These are phyloP conservation scores for Nemopilema nomurai DNA, from an alignment of 30 jellyfish, hydroid and myxozoan species.

Conservation along the genomic window DNA sequence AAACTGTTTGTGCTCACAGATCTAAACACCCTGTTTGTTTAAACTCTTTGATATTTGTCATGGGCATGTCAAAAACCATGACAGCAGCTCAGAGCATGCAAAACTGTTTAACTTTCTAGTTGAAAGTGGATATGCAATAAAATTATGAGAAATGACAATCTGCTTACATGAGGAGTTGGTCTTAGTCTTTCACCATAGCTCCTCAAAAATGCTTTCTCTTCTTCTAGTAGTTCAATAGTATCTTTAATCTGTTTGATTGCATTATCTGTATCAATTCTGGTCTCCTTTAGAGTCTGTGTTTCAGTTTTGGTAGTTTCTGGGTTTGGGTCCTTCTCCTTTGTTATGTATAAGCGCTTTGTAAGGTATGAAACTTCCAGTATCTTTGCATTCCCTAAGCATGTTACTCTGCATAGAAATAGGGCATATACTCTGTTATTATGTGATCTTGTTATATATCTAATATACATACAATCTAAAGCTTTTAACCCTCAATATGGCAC, in stretches of 20 bases:
- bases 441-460: no score
- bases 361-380: constrained; percentile 70
- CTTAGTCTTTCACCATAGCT: constrained; percentile 64
- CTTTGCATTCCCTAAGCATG: constrained; percentile 83
- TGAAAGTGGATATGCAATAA: no score
- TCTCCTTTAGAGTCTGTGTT: constrained; percentile 17
- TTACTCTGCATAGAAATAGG: constrained; percentile 38
- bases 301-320: constrained; percentile 47
- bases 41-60: no score
- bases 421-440: no score
- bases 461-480: no score
- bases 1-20: no score
- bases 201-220: constrained; percentile 46
- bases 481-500: no score
- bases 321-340: constrained; percentile 20
- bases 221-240: constrained; percentile 21
- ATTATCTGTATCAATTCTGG: constrained; percentile 11
- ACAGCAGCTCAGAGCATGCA: no score
- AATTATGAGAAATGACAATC: background rate
- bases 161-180: constrained; percentile 32
- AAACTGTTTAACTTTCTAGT: no score
- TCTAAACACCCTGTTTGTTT: no score
- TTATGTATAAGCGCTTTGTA: constrained; percentile 6
- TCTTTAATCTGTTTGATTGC: constrained; percentile 12
- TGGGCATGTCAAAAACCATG: no score